Evolutionary conservation across 2,113 vertebrate genomes (phyloP), one percentile per base, ranked within the genome.

Genomic region (Trogon melanurus): DNA sequence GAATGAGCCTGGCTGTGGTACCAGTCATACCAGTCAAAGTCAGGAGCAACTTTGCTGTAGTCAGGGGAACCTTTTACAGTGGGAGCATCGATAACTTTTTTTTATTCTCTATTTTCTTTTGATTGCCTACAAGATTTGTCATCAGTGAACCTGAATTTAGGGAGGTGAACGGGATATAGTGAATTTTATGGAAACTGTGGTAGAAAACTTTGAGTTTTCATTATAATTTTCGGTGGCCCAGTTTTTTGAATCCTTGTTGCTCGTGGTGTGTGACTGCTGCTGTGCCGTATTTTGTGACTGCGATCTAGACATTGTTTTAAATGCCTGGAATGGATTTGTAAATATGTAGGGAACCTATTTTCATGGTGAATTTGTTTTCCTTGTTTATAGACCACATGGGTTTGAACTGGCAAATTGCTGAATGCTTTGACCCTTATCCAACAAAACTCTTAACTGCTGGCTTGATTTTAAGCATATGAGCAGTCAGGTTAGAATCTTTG

Each of bases 321-420:
- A 0, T 60, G 41, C 47, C n/a, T 26, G 53, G 54, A 76, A 69
- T 84, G 76, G 57, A 85, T 88, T 79, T 84, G 23, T 84, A 47
- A 66, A 79, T 22, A 16, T 74, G 21, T 79, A 62, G 41, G 62
- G 38, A 93, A 58, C 57, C 91, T 81, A 74, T 8, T 95, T 92
- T 58, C 57, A 73, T 54, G 80, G 79, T 89, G 92, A 91, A 61
- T 94, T 96, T 94, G 76, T 83, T 91, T 88, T 89, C 64, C 66
- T 84, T 79, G 73, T 89, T 93, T 85, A 44, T 66, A 89, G 86
- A 54, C n/a, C 69, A n/a, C 62, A 75, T 85, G 86, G 41, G 23
- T 85, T 94, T 93, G 88, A 85, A 65, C 73, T 92, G 93, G 75
- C 57, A 83, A 84, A 79, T 51, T 89, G 76, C 30, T 85, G 83